These are phyloP conservation scores for Carcharodon carcharias DNA, from an alignment of 2,797 vertebrate genomes.

Conservation along the genomic window DNA sequence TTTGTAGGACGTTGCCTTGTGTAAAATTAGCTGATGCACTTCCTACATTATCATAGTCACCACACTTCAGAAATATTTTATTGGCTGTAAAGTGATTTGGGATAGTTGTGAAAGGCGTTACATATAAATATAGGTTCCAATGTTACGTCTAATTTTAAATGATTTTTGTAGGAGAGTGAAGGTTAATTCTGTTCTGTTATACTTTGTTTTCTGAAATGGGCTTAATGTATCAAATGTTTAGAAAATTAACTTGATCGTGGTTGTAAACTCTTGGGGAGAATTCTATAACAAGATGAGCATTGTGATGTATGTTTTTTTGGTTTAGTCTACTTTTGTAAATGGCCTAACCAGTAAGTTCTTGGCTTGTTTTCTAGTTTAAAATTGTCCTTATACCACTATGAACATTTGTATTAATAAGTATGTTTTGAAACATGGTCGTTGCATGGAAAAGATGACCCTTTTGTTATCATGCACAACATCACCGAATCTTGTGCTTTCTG, in stretches of 20 bases:
- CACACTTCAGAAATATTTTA: not conserved
- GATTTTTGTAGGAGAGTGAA: not conserved
- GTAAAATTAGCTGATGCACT: not conserved
- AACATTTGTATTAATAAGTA: not conserved
- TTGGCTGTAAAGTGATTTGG: not conserved
- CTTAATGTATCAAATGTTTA: not conserved
- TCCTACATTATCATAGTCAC: not conserved
- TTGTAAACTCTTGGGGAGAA: not conserved
- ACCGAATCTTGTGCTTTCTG: not conserved
- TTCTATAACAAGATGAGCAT: not conserved
- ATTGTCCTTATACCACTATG: not conserved
- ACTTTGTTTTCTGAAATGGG: not conserved
- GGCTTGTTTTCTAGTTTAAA: not conserved
- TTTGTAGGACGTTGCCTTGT: not conserved
- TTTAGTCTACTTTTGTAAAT: not conserved
- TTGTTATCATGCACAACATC: not conserved
- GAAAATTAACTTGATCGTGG: not conserved
- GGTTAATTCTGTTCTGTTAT: not conserved
- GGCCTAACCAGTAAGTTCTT: not conserved
- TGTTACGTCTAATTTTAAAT: not conserved
- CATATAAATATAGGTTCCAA: not conserved
- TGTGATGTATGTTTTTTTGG: not conserved
- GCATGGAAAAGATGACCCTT: not conserved
- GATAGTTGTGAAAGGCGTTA: not conserved
- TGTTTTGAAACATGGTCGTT: not conserved